These are phyloP conservation scores for Antennarius striatus DNA, from an alignment of 2,113 vertebrate species.

Conservation along the genomic window DNA sequence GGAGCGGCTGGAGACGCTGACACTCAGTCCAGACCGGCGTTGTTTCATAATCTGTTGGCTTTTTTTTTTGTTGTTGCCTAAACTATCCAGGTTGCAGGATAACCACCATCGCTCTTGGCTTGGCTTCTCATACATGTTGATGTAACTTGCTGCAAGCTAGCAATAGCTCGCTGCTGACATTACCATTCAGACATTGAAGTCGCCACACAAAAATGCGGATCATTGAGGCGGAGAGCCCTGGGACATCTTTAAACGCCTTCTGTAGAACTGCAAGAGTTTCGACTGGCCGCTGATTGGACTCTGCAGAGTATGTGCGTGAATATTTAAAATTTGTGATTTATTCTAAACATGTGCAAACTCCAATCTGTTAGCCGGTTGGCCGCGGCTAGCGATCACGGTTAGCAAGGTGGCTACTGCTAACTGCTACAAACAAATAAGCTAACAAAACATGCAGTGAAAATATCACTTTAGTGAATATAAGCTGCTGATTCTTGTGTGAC, in stretches of 20 bases:
- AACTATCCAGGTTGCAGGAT: background rate
- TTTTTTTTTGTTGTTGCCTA: background rate
- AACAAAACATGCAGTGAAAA: slow-evolving; percentile 6
- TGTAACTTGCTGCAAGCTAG: slow-evolving; percentile 65
- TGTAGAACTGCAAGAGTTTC: slow-evolving; percentile 68
- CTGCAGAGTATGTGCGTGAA: slow-evolving; percentile 66
- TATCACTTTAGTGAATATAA: background rate
- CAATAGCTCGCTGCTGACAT: slow-evolving; percentile 61
- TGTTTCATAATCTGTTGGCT: background rate
- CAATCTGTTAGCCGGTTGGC: slow-evolving; percentile 33
- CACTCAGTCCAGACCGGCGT: background rate
- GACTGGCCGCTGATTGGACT: slow-evolving; percentile 73
- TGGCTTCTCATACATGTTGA: slow-evolving; percentile 52
- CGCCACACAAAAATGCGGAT: slow-evolving; percentile 78
- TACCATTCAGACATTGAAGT: slow-evolving; percentile 49
- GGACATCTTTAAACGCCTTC: slow-evolving; percentile 60
- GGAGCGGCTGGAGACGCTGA: slow-evolving; percentile 28
- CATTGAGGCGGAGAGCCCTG: slow-evolving; percentile 71
- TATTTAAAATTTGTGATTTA: slow-evolving; percentile 15
- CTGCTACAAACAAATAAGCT: slow-evolving; percentile 71
- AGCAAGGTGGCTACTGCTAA: slow-evolving; percentile 43
- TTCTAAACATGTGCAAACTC: slow-evolving; percentile 58
- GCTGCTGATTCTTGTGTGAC: background rate
- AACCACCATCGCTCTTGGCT: slow-evolving; percentile 23
- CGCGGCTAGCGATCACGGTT: slow-evolving; percentile 1